These are phyloP conservation scores for Neomicropteryx cornuta DNA, from an alignment of 1,140 invertebrate genomes.

Conservation along the genomic window DNA sequence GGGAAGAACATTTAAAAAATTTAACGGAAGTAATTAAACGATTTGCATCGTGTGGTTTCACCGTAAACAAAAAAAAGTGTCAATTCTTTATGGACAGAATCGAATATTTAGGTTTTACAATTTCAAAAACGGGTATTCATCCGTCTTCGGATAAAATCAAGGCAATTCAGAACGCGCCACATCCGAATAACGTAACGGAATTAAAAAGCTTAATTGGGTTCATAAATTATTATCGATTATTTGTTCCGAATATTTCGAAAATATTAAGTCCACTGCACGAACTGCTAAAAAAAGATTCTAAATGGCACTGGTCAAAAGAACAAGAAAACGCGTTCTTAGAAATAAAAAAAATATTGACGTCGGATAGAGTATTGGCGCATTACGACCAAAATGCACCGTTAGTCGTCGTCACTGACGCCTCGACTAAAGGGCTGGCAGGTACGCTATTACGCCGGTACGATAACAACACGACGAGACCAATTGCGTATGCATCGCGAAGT, in stretches of 20 bases:
- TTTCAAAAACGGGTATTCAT: constrained; percentile 17
- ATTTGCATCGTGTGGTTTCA: constrained; percentile 14
- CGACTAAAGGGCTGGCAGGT: no score
- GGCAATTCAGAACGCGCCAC: constrained; percentile 12
- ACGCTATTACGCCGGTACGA: no score
- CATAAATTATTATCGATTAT: constrained; percentile 16
- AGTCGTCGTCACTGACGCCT: no score
- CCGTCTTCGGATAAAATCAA: constrained; percentile 14
- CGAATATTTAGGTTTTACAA: constrained; percentile 14
- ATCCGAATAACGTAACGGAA: constrained; percentile 9
- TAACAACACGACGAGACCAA: no score
- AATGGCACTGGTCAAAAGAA: background rate
- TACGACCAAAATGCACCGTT: no score
- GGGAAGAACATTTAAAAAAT: constrained; percentile 12
- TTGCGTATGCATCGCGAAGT: no score
- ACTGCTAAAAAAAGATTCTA: background rate
- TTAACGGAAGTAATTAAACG: constrained; percentile 12
- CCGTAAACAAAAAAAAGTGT: constrained; percentile 13
- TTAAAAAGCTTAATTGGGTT: constrained; percentile 17
- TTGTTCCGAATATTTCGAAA: constrained; percentile 9
- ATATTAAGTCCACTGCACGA: constrained; percentile 6
- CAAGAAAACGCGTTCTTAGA: constrained; percentile 2
- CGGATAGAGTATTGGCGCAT: no score
- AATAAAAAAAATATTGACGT: no score
- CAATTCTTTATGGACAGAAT: constrained; percentile 10